Conservation (phyloP, 2,888 invertebrate genomes). For the Lasioglossum morio region DNA sequence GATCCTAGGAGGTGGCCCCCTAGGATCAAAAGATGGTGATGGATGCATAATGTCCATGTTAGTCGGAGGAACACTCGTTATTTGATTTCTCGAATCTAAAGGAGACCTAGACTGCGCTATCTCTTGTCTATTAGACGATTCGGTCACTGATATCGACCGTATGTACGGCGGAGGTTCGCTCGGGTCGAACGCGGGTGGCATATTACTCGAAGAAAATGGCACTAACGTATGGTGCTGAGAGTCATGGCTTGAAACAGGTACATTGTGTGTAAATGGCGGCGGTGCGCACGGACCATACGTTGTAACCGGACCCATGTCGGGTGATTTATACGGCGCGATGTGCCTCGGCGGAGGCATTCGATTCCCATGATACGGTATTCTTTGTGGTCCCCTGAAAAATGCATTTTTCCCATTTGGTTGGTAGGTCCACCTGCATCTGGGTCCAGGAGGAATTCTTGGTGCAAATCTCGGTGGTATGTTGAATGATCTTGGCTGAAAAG, state of each 20-base stretch:
- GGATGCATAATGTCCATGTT: constrained; percentile 64
- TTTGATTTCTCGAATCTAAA: constrained; percentile 23
- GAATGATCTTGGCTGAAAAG: constrained; percentile 36
- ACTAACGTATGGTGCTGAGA: constrained; percentile 40
- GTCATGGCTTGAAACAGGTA: constrained; percentile 42
- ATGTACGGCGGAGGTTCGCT: constrained; percentile 63
- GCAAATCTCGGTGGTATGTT: constrained; percentile 33
- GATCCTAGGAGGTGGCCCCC: constrained; percentile 49
- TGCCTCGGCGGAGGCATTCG: constrained; percentile 28
- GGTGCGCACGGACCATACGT: constrained; percentile 52
- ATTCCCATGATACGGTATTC: constrained; percentile 40
- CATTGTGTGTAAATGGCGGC: constrained; percentile 47
- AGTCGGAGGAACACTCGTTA: constrained; percentile 8
- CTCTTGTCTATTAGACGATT: constrained; percentile 30
- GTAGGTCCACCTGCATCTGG: constrained; percentile 39
- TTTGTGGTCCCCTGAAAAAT: constrained; percentile 47
- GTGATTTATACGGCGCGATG: background rate
- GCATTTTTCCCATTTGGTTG: constrained; percentile 44
- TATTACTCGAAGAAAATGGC: constrained; percentile 41
- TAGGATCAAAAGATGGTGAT: constrained; percentile 72
- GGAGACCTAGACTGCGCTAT: constrained; percentile 8
- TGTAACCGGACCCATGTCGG: constrained; percentile 34
- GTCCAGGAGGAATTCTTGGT: constrained; percentile 24
- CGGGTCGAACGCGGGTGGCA: constrained; percentile 66
- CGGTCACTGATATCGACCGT: constrained; percentile 29